Conservation (phyloP, 2,888 invertebrate genomes). For the Acanthopleura granulata region DNA sequence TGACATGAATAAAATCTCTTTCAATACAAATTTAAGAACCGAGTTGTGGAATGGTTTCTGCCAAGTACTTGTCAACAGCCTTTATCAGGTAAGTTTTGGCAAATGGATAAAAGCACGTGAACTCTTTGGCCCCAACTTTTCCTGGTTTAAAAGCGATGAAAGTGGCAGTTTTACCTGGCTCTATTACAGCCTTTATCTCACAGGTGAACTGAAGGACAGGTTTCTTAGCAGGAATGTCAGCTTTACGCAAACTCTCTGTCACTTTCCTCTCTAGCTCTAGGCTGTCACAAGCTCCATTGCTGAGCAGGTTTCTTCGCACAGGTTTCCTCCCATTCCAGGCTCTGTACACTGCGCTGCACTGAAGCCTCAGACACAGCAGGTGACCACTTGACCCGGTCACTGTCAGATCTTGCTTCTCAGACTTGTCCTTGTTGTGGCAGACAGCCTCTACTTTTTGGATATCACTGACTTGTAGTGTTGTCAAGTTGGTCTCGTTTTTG, state of each 20-base stretch:
- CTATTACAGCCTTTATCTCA: slow-evolving; percentile 20
- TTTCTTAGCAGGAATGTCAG: slow-evolving; percentile 13
- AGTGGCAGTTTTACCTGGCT: slow-evolving; percentile 20
- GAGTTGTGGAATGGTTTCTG: not conserved
- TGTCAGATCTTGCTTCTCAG: slow-evolving; percentile 8
- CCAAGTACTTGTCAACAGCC: slow-evolving; percentile 25
- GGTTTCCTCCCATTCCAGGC: slow-evolving; percentile 31
- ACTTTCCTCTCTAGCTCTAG: slow-evolving; percentile 30
- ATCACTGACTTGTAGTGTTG: no score
- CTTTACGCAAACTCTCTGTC: slow-evolving; percentile 23
- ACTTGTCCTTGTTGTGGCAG: slow-evolving; percentile 21
- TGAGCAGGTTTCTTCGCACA: slow-evolving; percentile 33
- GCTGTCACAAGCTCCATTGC: slow-evolving; percentile 25
- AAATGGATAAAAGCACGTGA: slow-evolving; percentile 30
- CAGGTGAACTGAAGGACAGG: slow-evolving; percentile 20
- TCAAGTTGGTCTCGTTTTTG: not conserved
- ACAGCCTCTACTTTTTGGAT: slow-evolving; percentile 2
- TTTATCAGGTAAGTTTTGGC: slow-evolving; percentile 29
- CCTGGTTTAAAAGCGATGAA: slow-evolving; percentile 22
- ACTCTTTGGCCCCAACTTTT: slow-evolving; percentile 27
- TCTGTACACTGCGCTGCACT: slow-evolving; percentile 24
- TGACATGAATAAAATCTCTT: no score
- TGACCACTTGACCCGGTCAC: slow-evolving; percentile 24
- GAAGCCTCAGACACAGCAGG: slow-evolving; percentile 13
- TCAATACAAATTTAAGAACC: no score